These are phyloP conservation scores for Ceratoteleas bidentatus DNA, from an alignment of 1,140 invertebrate genomes.

Conservation along the genomic window DNA sequence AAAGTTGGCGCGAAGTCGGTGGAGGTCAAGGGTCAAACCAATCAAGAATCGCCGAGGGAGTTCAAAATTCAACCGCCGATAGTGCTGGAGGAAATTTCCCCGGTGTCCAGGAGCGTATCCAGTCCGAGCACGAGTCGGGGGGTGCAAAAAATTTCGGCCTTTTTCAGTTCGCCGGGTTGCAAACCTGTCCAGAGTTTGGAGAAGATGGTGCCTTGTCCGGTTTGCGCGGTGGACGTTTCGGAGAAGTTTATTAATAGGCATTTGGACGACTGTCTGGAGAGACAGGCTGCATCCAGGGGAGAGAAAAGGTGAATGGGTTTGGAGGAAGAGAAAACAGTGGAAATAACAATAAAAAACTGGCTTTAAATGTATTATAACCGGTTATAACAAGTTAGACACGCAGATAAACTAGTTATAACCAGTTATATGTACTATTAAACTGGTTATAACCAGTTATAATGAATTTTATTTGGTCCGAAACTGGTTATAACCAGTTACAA, in stretches of 20 bases:
- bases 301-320: slow-evolving; percentile 38
- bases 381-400: no score
- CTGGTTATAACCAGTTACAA: no score
- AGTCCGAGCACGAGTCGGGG: slow-evolving; percentile 73
- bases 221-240: slow-evolving; percentile 81
- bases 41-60: no score
- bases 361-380: no score
- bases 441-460: no score
- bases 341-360: no score
- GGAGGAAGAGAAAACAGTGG: no score
- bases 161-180: slow-evolving; percentile 73
- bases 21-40: background rate
- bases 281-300: slow-evolving; percentile 49
- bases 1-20: no score
- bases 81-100: background rate
- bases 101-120: slow-evolving; percentile 13
- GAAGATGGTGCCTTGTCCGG: slow-evolving; percentile 81
- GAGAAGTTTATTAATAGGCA: slow-evolving; percentile 81
- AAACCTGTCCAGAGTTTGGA: slow-evolving; percentile 27
- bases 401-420: no score
- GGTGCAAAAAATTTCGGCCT: slow-evolving; percentile 51
- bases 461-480: no score
- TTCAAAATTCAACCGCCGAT: no score
- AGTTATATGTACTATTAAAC: no score
- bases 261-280: slow-evolving; percentile 82